Percentiles rank a stretch among this genome's conserved stretches.
These are phyloP conservation scores for Lampris incognitus DNA, from an alignment of 2,113 vertebrate genomes.

Conservation along the genomic window DNA sequence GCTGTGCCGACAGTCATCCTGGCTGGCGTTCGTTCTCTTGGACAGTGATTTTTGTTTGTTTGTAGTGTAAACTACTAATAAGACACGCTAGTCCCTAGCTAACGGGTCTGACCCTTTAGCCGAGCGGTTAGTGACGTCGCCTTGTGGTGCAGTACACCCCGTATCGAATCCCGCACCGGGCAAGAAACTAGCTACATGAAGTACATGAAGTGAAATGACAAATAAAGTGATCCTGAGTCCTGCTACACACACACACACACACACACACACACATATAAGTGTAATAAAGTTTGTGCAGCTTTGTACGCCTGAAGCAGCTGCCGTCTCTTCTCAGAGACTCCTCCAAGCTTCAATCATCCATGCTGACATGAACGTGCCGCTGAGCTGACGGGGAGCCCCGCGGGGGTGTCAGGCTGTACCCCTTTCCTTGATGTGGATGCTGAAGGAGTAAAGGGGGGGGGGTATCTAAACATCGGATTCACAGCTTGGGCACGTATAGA, in stretches of 20 bases:
- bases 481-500: constrained; percentile 36
- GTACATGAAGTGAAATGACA: no score
- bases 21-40: no score
- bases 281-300: constrained; percentile 29
- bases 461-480: constrained; percentile 59
- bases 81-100: no score
- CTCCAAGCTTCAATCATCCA: constrained; percentile 49
- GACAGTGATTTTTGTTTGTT: no score
- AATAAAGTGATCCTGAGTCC: background rate
- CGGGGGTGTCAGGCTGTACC: constrained; percentile 36
- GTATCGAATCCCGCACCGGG: no score
- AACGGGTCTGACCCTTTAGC: no score
- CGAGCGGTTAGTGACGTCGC: no score
- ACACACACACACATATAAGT: constrained; percentile 16
- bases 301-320: constrained; percentile 58
- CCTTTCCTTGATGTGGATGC: constrained; percentile 33
- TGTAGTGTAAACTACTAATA: no score
- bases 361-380: constrained; percentile 44
- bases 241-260: constrained; percentile 15
- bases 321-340: constrained; percentile 28
- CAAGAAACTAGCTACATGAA: no score
- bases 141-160: no score
- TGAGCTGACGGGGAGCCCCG: constrained; percentile 45
- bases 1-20: no score
- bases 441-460: constrained; percentile 62